A percentile compares a stretch with the other conserved stretches of the same genome.
phyloP scores from a whole-genome alignment of 2,888 invertebrate species.

The Drosophila differens region DNA sequence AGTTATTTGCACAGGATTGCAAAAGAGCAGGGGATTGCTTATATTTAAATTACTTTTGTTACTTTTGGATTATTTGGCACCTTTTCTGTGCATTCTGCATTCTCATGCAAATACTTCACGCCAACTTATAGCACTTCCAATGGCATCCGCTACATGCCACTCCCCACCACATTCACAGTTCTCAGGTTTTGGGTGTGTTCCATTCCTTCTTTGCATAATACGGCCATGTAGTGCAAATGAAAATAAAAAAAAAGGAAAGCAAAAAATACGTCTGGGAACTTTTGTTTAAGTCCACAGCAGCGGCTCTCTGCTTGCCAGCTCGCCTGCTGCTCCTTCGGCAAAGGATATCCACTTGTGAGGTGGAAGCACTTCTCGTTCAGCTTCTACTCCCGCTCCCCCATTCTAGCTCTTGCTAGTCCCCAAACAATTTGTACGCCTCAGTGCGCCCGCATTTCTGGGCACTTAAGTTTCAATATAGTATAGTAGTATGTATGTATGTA shows the following conservation, averaged over 20 bases:
- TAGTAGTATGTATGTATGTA: not conserved
- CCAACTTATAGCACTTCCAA: conserved; percentile 63
- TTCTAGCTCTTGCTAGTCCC: conserved; percentile 56
- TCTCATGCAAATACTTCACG: conserved; percentile 77
- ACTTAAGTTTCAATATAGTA: conserved; percentile 75
- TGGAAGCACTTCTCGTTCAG: conserved; percentile 25
- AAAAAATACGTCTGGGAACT: conserved; percentile 67
- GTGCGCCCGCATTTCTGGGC: conserved; percentile 78
- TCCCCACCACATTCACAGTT: conserved; percentile 16
- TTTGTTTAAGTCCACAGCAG: conserved; percentile 69
- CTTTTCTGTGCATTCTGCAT: conserved; percentile 58
- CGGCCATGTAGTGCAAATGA: conserved; percentile 63
- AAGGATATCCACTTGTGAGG: conserved; percentile 39
- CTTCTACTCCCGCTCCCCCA: not conserved
- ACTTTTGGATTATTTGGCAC: conserved; percentile 29
- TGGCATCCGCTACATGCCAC: conserved; percentile 60
- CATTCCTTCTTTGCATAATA: conserved; percentile 62
- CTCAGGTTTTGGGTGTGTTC: conserved; percentile 32
- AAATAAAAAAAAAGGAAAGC: conserved; percentile 26
- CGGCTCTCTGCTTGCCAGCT: conserved; percentile 11
- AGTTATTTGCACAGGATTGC: conserved; percentile 11
- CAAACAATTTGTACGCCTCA: conserved; percentile 76
- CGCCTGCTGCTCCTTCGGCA: conserved; percentile 13
- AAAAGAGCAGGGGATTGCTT: conserved; percentile 18
- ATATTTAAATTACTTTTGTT: conserved; percentile 26